Evolutionary conservation across 1,140 invertebrate species (phyloP).

Genomic region (Drosophila melanica): DNA sequence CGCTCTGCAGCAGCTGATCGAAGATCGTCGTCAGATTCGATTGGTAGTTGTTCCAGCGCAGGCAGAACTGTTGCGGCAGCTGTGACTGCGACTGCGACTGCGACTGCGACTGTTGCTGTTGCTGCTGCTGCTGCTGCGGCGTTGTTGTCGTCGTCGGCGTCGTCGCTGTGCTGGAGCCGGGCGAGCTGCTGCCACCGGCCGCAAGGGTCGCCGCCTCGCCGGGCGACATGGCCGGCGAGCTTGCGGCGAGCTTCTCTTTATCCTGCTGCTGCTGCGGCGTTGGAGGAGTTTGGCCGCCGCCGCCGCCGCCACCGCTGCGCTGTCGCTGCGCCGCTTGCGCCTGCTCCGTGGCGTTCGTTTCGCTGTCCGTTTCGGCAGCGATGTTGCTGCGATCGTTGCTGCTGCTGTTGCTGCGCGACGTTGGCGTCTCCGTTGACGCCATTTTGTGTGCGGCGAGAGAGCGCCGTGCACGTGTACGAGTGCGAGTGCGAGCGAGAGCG

Average conservation of each 20-base stretch:
- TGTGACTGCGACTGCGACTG: constrained; percentile 2
- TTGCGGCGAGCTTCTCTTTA: constrained; percentile 10
- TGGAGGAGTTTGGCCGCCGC: neutral
- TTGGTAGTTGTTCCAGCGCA: constrained; percentile 98
- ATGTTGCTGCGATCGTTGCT: constrained; percentile 13
- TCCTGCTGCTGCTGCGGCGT: constrained; percentile 24
- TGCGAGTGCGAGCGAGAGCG: constrained; percentile 2
- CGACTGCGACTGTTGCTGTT: constrained; percentile 1
- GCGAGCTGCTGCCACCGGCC: constrained; percentile 22
- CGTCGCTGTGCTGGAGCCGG: constrained; percentile 16
- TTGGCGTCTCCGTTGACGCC: constrained; percentile 47
- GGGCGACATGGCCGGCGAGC: constrained; percentile 24
- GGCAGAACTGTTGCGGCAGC: constrained; percentile 88
- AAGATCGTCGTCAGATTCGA: constrained; percentile 95
- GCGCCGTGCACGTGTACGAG: neutral
- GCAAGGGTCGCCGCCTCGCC: neutral
- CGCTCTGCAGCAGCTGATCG: constrained; percentile 94
- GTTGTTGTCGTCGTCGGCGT: constrained; percentile 5
- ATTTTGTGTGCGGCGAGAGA: constrained; percentile 30
- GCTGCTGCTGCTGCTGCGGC: neutral
- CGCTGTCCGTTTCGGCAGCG: constrained; percentile 29
- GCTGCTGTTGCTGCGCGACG: constrained; percentile 26
- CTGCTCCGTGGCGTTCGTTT: constrained; percentile 49
- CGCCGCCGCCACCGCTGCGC: constrained; percentile 54
- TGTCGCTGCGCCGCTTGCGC: constrained; percentile 61